Evolutionary conservation across 1,140 invertebrate species (phyloP).

Genomic region (Saccostrea cuccullata): DNA sequence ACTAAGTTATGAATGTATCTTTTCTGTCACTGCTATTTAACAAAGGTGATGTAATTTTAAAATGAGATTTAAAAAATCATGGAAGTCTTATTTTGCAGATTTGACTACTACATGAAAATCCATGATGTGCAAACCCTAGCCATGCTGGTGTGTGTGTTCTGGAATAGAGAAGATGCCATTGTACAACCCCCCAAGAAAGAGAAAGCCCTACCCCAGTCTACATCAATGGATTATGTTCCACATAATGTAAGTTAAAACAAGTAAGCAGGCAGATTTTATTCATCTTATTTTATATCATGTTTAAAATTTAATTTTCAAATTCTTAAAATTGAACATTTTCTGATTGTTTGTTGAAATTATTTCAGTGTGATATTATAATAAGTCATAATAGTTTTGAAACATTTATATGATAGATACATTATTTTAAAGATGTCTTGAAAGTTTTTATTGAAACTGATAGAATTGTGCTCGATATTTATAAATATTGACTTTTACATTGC

Average conservation of each 20-base stretch:
- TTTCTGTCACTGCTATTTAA: no score
- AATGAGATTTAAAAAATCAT: neutral
- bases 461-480: neutral
- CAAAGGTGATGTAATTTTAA: neutral
- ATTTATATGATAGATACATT: no score
- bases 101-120: constrained; percentile 81
- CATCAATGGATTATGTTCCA: constrained; percentile 66
- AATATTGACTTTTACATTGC: neutral
- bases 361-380: no score
- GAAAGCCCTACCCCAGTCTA: constrained; percentile 38
- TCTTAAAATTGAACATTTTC: no score
- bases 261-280: neutral
- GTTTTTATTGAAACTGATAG: no score
- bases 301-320: no score
- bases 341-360: no score
- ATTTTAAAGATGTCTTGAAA: no score
- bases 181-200: constrained; percentile 10
- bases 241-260: constrained; percentile 69
- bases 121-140: constrained; percentile 95
- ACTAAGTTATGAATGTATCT: no score
- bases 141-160: constrained; percentile 93
- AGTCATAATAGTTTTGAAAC: no score
- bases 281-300: no score
- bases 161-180: constrained; percentile 77
- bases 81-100: constrained; percentile 69